phyloP scores from a whole-genome alignment of 2,888 invertebrate genomes.

The Physocephala rufipes region DNA sequence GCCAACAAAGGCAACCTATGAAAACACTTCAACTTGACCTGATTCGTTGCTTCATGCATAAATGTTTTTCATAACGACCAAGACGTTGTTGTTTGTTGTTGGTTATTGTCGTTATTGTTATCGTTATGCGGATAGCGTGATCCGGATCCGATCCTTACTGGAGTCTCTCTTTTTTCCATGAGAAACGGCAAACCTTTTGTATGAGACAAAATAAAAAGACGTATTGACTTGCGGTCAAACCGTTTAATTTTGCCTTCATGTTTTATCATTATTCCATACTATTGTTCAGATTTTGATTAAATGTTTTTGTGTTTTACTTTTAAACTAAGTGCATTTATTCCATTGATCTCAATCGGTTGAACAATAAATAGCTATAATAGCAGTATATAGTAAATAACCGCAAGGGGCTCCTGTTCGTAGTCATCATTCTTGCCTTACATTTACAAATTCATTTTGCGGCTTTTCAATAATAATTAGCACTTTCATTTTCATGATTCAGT shows the following conservation, averaged over 20 bases:
- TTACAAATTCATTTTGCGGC: slow-evolving; percentile 43
- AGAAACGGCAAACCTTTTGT: slow-evolving; percentile 34
- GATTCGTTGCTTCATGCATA: slow-evolving; percentile 40
- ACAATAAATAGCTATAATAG: neutral
- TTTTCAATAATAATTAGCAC: slow-evolving; percentile 46
- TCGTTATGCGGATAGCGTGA: slow-evolving; percentile 26
- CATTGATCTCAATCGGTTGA: slow-evolving; percentile 9
- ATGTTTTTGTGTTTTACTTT: neutral
- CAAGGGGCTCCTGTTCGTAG: slow-evolving; percentile 33
- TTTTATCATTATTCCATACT: slow-evolving; percentile 21
- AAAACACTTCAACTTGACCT: slow-evolving; percentile 22
- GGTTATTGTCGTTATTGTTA: slow-evolving; percentile 14
- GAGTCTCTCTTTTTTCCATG: slow-evolving; percentile 31
- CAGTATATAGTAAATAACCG: neutral
- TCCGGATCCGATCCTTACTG: slow-evolving; percentile 15
- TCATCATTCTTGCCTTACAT: slow-evolving; percentile 26
- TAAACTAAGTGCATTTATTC: slow-evolving; percentile 7
- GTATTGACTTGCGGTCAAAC: slow-evolving; percentile 63
- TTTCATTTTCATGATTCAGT: slow-evolving; percentile 48
- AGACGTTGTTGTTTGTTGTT: slow-evolving; percentile 19
- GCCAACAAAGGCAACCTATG: slow-evolving; percentile 15
- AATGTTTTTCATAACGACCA: slow-evolving; percentile 13
- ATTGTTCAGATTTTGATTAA: slow-evolving; percentile 39
- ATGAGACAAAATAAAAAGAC: slow-evolving; percentile 38
- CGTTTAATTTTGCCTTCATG: slow-evolving; percentile 56